Conservation (phyloP, 2,888 invertebrate species). For the Tricholauxania praeusta region DNA sequence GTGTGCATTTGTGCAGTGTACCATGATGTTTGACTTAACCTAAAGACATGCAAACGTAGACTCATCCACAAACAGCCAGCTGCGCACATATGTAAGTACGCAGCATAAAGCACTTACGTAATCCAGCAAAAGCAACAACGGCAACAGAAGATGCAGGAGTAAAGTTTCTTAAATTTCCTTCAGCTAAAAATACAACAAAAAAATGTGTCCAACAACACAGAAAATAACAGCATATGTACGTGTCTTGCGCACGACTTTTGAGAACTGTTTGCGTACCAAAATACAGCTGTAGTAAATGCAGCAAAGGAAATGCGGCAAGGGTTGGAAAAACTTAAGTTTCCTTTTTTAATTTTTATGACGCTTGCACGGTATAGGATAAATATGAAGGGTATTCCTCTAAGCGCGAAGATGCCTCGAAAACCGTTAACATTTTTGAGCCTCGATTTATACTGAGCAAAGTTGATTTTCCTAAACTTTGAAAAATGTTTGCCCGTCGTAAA, state of each 20-base stretch:
- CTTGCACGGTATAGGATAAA: background rate
- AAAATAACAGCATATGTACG: background rate
- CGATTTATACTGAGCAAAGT: too few species aligned
- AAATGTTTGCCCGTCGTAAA: too few species aligned
- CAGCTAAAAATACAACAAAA: conserved; percentile 43
- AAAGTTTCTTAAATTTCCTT: background rate
- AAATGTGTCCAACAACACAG: conserved; percentile 8
- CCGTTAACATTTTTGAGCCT: too few species aligned
- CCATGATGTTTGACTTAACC: conserved; percentile 47
- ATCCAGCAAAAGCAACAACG: conserved; percentile 8
- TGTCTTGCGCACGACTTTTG: too few species aligned
- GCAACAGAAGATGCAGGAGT: conserved; percentile 3
- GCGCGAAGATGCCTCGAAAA: too few species aligned
- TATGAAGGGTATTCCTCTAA: too few species aligned
- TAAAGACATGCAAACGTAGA: conserved; percentile 50
- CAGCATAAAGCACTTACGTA: too few species aligned
- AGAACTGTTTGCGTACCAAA: background rate
- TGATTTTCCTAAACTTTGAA: too few species aligned
- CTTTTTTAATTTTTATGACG: background rate
- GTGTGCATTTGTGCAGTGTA: conserved; percentile 21
- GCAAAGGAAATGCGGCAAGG: conserved; percentile 34
- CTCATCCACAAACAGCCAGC: conserved; percentile 10
- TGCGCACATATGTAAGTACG: too few species aligned
- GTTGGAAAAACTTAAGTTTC: conserved; percentile 23
- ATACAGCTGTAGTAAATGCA: conserved; percentile 7